Conservation (phyloP, 1,140 invertebrate genomes). For the Eriocheir sinensis region DNA sequence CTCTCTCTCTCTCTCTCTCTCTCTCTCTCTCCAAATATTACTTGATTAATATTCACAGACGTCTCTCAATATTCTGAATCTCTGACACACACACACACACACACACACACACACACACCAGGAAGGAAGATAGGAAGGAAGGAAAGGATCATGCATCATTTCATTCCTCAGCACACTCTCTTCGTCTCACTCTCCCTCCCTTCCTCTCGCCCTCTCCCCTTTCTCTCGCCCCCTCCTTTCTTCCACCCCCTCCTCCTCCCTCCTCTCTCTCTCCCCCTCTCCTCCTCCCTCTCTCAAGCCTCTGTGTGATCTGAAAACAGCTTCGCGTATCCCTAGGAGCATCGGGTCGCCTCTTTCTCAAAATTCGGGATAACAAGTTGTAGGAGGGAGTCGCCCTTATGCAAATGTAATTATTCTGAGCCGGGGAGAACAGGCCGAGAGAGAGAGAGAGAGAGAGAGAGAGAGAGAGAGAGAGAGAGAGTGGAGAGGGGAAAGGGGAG, state of each 20-base stretch:
- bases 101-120: not conserved
- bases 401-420: slow-evolving; percentile 38
- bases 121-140: too few species aligned
- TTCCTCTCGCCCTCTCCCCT: not conserved
- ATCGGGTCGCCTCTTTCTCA: not conserved
- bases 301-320: too few species aligned
- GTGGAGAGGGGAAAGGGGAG: not conserved
- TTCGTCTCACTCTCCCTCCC: not conserved
- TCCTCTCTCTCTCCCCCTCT: not conserved
- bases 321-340: not conserved
- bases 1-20: not conserved
- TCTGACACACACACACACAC: not conserved
- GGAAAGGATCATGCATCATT: too few species aligned
- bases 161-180: not conserved
- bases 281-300: not conserved
- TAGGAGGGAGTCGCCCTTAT: not conserved
- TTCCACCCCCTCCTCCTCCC: not conserved
- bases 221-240: not conserved
- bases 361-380: not conserved
- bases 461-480: slow-evolving; percentile 41
- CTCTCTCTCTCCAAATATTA: not conserved
- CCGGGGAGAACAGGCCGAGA: not conserved
- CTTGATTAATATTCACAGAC: too few species aligned
- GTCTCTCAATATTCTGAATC: too few species aligned
- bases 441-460: not conserved